These are phyloP conservation scores for Drosophila silvestris DNA, from an alignment of 2,888 invertebrate species.

Conservation along the genomic window DNA sequence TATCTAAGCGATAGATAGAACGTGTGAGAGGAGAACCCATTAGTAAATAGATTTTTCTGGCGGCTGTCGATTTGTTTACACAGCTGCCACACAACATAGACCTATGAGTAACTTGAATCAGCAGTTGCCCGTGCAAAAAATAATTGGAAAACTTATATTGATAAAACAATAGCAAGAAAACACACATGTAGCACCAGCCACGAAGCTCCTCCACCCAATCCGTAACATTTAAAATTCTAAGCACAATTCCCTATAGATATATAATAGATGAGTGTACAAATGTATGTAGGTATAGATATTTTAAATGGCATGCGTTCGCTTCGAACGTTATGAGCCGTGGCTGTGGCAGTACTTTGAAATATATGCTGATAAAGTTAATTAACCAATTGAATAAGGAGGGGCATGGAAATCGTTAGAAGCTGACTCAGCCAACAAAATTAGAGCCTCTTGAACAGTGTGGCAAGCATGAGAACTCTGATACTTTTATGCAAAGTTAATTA, in stretches of 20 bases:
- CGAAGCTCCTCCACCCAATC: conserved; percentile 15
- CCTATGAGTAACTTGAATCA: conserved; percentile 42
- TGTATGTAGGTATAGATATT: conserved; percentile 17
- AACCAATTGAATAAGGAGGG: conserved; percentile 58
- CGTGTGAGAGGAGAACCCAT: conserved; percentile 24
- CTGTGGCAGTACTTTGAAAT: conserved; percentile 33
- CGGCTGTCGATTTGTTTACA: conserved; percentile 60
- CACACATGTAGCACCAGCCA: conserved; percentile 31
- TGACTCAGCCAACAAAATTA: conserved; percentile 63
- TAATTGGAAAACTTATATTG: conserved; percentile 34
- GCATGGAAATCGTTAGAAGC: conserved; percentile 73
- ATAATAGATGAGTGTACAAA: neutral
- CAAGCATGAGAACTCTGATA: conserved; percentile 14
- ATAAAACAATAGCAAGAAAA: conserved; percentile 51
- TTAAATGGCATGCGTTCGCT: conserved; percentile 46
- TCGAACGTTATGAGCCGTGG: conserved; percentile 15
- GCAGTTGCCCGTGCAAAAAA: conserved; percentile 27
- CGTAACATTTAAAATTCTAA: conserved; percentile 62
- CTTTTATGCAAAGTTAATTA: conserved; percentile 22
- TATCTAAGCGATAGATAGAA: conserved; percentile 87
- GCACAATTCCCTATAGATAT: conserved; percentile 43
- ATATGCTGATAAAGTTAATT: conserved; percentile 78
- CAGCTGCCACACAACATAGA: conserved; percentile 55
- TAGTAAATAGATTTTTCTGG: conserved; percentile 27
- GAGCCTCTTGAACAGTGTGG: conserved; percentile 59